Evolutionary conservation across 2,888 invertebrate species (phyloP), one percentile per base, ranked within the genome.

Genomic region (Drosophila barbarae): DNA sequence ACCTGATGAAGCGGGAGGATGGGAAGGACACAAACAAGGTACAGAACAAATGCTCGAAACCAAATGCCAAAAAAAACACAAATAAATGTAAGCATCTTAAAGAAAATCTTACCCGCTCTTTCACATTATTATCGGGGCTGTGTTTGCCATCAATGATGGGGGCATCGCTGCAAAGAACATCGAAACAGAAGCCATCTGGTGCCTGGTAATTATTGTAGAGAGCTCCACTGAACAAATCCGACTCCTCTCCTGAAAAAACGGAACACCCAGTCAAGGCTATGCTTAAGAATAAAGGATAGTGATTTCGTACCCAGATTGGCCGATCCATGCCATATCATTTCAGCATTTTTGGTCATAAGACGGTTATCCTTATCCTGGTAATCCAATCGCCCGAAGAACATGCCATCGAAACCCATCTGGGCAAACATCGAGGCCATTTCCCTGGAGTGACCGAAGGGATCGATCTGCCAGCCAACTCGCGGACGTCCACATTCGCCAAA

Each of bases 151-250:
- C 98, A 73, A 96, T 93, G 12, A 98, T 94, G 0, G 97, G 97
- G 47, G 94, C 94, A 86, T 96, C 96, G 0, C 89, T 87, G 85
- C 98, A 98, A 0, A 95, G 90, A 6, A 94, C 91, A 87, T 99
- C 98, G 88, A 96, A 99, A 85, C 98, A 98, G 88, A 98, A 98
- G 0, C 97, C 98, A 7, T 92, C 91, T 0, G 98, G 98, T 0
- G 97, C 94, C 0, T 92, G 92, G 86, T 98, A 98, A 0, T 92
- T 93, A 78, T 97, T 96, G 87, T 92, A 95, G 12, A 97, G 90
- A 0, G 94, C 93, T 0, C 96, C 95, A 0, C 97, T 96, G 81
- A 98, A 97, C 8, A 98, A 89, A 76, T 94, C 92, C 0, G 86
- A 23, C 18, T 72, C 54, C 10, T 77, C 71, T n/a, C 67, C 85